phyloP scores from a whole-genome alignment of 1,140 invertebrate genomes.

The Drosophila lowei region DNA sequence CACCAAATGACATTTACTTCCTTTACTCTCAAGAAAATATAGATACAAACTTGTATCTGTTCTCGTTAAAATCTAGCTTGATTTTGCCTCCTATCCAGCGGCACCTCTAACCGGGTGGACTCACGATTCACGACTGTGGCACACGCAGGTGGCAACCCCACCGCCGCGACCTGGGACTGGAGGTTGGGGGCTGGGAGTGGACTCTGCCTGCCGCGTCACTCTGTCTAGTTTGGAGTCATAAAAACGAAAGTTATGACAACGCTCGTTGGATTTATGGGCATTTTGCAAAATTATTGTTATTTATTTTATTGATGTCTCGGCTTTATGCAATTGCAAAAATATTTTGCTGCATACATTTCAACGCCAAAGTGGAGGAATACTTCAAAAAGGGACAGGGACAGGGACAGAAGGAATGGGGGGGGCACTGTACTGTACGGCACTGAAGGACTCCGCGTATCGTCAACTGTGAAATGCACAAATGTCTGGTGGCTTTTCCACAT shows the following conservation, averaged over 20 bases:
- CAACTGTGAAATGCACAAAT: slow-evolving; percentile 56
- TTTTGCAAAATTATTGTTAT: slow-evolving; percentile 80
- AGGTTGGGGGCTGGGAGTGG: too few relatives aligned
- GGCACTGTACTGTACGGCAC: not conserved
- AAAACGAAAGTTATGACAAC: slow-evolving; percentile 81
- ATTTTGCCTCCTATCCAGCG: too few relatives aligned
- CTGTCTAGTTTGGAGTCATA: slow-evolving; percentile 76
- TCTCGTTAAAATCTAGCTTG: too few relatives aligned
- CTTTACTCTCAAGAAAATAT: too few relatives aligned
- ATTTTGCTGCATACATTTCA: slow-evolving; percentile 74
- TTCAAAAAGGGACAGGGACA: not conserved
- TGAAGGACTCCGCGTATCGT: slow-evolving; percentile 30
- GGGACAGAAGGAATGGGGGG: not conserved
- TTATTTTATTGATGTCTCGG: slow-evolving; percentile 80
- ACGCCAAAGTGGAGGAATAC: slow-evolving; percentile 27
- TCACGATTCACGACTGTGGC: slow-evolving; percentile 20
- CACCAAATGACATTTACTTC: too few relatives aligned
- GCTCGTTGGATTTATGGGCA: slow-evolving; percentile 70
- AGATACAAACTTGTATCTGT: too few relatives aligned
- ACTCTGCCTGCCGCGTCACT: slow-evolving; percentile 39
- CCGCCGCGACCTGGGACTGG: not conserved
- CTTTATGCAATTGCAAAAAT: slow-evolving; percentile 73
- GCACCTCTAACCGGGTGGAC: too few relatives aligned
- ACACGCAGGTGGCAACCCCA: slow-evolving; percentile 51
- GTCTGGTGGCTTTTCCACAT: slow-evolving; percentile 47